phyloP scores from a whole-genome alignment of 2,888 invertebrate species.

The Melieria crassipennis region DNA sequence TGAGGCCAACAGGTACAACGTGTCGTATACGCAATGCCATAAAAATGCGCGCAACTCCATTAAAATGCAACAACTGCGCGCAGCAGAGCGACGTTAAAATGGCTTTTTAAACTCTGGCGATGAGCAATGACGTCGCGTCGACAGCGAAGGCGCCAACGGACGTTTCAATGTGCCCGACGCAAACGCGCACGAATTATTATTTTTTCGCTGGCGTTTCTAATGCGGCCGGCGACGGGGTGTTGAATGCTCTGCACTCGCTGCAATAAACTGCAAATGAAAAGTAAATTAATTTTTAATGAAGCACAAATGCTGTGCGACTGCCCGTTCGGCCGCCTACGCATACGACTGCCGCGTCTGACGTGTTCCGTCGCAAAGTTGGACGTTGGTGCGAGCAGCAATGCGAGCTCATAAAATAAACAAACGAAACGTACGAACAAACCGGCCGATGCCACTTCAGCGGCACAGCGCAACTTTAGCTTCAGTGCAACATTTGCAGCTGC shows the following conservation, averaged over 20 bases:
- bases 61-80: conserved; percentile 13
- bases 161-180: background rate
- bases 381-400: background rate
- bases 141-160: too few relatives aligned
- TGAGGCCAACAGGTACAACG: too few relatives aligned
- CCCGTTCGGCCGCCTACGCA: background rate
- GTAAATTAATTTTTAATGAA: conserved; percentile 58
- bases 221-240: background rate
- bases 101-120: background rate
- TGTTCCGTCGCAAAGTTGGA: too few relatives aligned
- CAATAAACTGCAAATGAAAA: conserved; percentile 55
- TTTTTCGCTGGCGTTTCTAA: background rate
- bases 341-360: background rate
- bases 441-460: too few relatives aligned
- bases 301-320: conserved; percentile 32
- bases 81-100: conserved; percentile 4
- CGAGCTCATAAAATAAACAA: conserved; percentile 3
- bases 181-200: background rate
- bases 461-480: too few relatives aligned
- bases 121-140: background rate
- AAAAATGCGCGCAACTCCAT: conserved; percentile 5
- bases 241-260: background rate
- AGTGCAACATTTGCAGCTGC: too few relatives aligned
- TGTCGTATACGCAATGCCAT: background rate
- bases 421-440: background rate